Conservation (phyloP, 2,888 invertebrate genomes). For the Baccha elongata region DNA sequence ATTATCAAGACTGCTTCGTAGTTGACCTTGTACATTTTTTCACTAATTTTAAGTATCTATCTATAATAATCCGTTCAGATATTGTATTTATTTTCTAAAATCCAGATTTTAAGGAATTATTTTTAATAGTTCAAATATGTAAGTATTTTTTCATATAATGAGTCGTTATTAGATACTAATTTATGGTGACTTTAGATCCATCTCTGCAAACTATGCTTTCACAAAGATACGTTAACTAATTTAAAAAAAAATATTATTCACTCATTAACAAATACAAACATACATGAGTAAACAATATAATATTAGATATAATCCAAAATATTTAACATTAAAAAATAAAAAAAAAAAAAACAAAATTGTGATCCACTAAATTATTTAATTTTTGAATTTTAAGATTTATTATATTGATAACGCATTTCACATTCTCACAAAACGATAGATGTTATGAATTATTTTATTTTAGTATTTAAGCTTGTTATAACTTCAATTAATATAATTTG, state of each 20-base stretch:
- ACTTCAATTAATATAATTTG: constrained; percentile 28
- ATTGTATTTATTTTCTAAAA: constrained; percentile 59
- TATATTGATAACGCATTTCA: constrained; percentile 35
- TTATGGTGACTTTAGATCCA: not conserved
- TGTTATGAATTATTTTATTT: constrained; percentile 22
- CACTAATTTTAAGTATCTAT: not conserved
- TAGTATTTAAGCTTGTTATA: constrained; percentile 47
- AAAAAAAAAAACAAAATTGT: constrained; percentile 61
- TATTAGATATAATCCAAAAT: not conserved
- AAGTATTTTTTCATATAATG: not conserved
- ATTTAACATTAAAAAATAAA: not conserved
- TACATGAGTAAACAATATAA: not conserved
- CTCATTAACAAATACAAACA: not conserved
- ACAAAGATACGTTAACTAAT: not conserved
- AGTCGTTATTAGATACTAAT: no score
- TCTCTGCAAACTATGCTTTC: not conserved
- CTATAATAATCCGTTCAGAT: constrained; percentile 27
- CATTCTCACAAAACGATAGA: constrained; percentile 37
- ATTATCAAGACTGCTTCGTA: constrained; percentile 12
- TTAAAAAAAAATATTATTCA: not conserved
- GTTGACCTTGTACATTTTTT: constrained; percentile 51
- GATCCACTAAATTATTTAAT: constrained; percentile 62
- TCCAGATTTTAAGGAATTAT: constrained; percentile 15
- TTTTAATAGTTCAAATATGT: not conserved
- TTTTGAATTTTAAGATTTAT: constrained; percentile 22